Evolutionary conservation across 2,888 invertebrate species (phyloP), one percentile per base, ranked within the genome.

Genomic region (Lycia hirtaria): DNA sequence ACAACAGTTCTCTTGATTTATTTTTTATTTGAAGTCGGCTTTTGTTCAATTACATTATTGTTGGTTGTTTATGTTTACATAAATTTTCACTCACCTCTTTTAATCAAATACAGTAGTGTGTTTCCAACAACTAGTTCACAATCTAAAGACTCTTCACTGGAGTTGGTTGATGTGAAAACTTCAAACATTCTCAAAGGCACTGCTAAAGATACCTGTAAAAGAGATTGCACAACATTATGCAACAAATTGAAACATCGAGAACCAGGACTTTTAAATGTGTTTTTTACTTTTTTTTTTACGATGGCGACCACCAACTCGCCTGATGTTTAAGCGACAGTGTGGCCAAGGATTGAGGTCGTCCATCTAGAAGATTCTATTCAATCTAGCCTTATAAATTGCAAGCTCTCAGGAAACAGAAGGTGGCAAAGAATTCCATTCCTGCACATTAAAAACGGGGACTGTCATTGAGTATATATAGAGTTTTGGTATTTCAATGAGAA

Each of bases 151-250:
- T 76, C 77, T 68, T 77, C 87, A 48, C 80, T 82, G 45, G 77
- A 85, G 62, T 83, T 85, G 47, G 85, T 89, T 59, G 94, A 93
- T 7, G 96, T 95, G 72, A 96, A 96, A 20, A 95, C 94, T 80
- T 97, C 96, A 73, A 98, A 86, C 89, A 96, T 95, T 71, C 97
- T 93, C 59, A 97, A 88, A 4, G 96, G 95, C 49, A 96, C 94
- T 17, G 96, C 95, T 62, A 95, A 88, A 3, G 94, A 93, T 57
- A 93, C 87, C 79, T 92, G 71, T 10, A 67, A 56, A 15, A 33
- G 22, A 19, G 15, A 47, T 17, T 32, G 10, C 45, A 28, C 6
- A 20, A 41, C 17, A 45, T 20, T 24, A 20, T 24, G 35, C 4
- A 35, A 47, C 38, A 28, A 28, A 35, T 14, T 7, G 17, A 22